Conservation (phyloP, 2,113 vertebrate genomes). For the Cnemophilus loriae region DNA sequence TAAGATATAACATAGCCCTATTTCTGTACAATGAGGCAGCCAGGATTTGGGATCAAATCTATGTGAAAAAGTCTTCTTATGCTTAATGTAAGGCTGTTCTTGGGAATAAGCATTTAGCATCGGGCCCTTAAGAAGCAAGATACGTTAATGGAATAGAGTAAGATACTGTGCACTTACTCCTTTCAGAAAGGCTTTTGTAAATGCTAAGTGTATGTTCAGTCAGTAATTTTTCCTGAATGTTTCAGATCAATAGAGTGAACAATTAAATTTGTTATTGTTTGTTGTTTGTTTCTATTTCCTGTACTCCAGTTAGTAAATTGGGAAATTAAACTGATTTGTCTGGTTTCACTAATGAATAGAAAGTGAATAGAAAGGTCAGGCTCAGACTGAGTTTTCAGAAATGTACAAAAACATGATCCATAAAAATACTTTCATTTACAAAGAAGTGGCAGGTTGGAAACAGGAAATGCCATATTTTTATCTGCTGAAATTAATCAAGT, state of each 20-base stretch:
- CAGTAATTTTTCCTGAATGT: neutral
- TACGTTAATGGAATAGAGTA: neutral
- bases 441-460: neutral
- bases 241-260: neutral
- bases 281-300: neutral
- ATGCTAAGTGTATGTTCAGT: neutral
- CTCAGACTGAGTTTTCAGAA: neutral
- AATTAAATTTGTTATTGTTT: neutral
- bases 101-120: neutral
- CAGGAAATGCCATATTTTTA: neutral
- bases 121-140: neutral
- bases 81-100: neutral
- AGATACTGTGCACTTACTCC: neutral
- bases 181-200: neutral
- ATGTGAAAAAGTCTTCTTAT: neutral
- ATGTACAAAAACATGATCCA: neutral
- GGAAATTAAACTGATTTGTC: neutral
- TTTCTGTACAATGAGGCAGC: neutral
- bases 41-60: neutral
- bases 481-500: neutral
- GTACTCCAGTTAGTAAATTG: neutral
- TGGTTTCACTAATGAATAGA: neutral
- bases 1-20: neutral
- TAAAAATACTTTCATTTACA: neutral
- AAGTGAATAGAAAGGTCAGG: neutral